Evolutionary conservation across 2,797 vertebrate genomes (phyloP).

Genomic region (Phaenicophaeus curvirostris): DNA sequence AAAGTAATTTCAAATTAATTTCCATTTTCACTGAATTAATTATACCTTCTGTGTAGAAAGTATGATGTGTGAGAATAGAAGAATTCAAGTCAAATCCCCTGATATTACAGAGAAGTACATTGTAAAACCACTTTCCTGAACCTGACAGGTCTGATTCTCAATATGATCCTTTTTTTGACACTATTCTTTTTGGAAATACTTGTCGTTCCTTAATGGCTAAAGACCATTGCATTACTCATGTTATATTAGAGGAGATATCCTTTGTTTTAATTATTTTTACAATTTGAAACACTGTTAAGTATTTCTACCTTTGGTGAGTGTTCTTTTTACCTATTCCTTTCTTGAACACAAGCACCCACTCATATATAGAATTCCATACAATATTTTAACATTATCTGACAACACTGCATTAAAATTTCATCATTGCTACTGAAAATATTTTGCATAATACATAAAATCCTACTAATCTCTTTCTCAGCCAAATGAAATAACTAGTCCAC

Average conservation of each 20-base stretch:
- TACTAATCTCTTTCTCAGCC: neutral
- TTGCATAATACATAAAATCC: neutral
- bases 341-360: neutral
- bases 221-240: neutral
- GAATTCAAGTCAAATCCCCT: neutral
- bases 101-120: neutral
- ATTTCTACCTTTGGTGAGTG: neutral
- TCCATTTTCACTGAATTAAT: neutral
- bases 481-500: neutral
- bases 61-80: neutral
- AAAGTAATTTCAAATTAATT: slow-evolving; percentile 5
- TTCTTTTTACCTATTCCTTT: neutral
- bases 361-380: neutral
- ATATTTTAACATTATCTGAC: neutral
- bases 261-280: neutral
- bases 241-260: neutral
- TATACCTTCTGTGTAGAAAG: neutral
- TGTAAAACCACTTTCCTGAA: neutral
- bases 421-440: neutral
- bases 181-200: neutral
- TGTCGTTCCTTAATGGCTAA: neutral
- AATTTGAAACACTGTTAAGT: neutral
- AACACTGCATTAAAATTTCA: neutral
- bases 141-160: neutral
- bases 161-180: neutral